phyloP scores from a whole-genome alignment of 2,888 invertebrate genomes.

The Dusona sp. region DNA sequence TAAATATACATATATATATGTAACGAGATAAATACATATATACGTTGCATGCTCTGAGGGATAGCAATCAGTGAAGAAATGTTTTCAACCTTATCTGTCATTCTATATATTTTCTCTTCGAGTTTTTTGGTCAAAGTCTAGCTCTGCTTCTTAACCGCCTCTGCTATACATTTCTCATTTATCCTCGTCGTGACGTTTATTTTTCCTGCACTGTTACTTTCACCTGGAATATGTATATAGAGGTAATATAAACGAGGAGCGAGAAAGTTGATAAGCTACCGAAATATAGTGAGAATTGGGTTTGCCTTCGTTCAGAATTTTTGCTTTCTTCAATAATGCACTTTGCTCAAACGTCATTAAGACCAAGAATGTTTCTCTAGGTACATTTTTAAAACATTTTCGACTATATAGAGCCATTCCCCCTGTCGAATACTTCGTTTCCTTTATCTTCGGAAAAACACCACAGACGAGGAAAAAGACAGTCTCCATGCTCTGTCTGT shows the following conservation, averaged over 20 bases:
- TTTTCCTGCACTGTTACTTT: not conserved
- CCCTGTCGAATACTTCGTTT: not conserved
- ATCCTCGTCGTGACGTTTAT: not conserved
- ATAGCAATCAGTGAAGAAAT: conserved; percentile 51
- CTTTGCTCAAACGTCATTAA: not conserved
- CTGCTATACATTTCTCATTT: conserved; percentile 3
- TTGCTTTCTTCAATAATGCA: conserved; percentile 7
- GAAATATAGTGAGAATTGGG: not conserved
- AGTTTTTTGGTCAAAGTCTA: conserved; percentile 37
- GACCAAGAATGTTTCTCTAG: not conserved
- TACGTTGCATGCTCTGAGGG: conserved; percentile 11
- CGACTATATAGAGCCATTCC: not conserved
- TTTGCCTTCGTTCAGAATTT: not conserved
- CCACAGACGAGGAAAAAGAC: not conserved
- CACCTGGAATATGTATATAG: not conserved
- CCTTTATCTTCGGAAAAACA: conserved; percentile 26
- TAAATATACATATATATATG: not conserved
- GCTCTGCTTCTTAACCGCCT: not conserved
- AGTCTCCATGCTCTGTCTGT: not conserved
- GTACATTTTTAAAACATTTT: conserved; percentile 18
- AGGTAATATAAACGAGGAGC: not conserved
- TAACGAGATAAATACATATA: not conserved
- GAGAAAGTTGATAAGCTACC: not conserved
- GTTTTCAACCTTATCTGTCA: conserved; percentile 48
- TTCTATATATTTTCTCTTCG: conserved; percentile 14